These are phyloP conservation scores for Campylomormyrus tamandua DNA, from an alignment of 2,113 vertebrate genomes.

Conservation along the genomic window DNA sequence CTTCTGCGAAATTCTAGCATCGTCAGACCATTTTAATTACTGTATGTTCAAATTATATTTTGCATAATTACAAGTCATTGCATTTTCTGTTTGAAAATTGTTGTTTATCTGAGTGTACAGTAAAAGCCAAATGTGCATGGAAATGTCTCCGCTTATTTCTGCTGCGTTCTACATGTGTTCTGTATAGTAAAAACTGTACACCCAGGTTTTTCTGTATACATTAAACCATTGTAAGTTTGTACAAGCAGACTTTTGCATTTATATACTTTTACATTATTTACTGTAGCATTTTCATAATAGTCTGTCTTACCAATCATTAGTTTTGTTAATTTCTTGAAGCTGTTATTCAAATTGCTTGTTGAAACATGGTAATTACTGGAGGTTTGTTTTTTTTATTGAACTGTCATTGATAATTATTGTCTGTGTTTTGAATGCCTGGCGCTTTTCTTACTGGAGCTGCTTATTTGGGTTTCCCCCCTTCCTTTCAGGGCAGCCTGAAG, in stretches of 20 bases:
- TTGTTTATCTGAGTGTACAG: not conserved
- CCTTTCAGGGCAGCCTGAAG: slow-evolving; percentile 74
- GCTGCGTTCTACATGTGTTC: not conserved
- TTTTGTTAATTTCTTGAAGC: not conserved
- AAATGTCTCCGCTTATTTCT: not conserved
- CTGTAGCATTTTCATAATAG: not conserved
- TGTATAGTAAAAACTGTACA: not conserved
- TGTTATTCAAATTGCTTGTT: not conserved
- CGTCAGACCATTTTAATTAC: not conserved
- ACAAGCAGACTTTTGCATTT: not conserved
- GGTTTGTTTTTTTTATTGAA: not conserved
- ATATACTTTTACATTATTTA: not conserved
- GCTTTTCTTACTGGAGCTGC: not conserved
- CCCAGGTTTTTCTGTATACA: not conserved
- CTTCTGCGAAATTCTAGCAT: not conserved
- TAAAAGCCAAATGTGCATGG: not conserved
- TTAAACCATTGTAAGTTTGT: not conserved
- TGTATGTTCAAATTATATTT: not conserved
- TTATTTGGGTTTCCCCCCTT: not conserved
- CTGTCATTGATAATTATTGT: slow-evolving; percentile 17
- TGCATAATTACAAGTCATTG: not conserved
- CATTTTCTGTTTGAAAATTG: not conserved
- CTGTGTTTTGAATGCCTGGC: not conserved
- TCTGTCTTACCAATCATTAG: not conserved
- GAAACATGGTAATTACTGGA: slow-evolving; percentile 5